Percentiles rank a stretch among this genome's conserved stretches.
Evolutionary conservation across 2,113 vertebrate species (phyloP).

Genomic region (Talpa occidentalis): DNA sequence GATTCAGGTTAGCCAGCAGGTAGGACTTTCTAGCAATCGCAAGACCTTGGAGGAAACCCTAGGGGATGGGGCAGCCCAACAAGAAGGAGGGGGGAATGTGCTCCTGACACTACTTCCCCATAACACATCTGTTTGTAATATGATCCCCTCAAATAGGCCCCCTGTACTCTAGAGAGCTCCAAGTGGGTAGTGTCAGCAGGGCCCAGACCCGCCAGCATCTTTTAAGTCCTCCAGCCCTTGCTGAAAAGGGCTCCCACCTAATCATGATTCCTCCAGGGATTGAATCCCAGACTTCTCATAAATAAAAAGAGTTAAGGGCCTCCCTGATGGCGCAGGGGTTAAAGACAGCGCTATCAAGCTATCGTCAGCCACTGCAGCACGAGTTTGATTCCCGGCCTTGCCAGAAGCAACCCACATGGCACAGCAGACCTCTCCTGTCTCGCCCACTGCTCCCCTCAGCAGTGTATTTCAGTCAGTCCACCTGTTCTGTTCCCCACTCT

Average conservation of each 20-base stretch:
- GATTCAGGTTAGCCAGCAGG: not conserved
- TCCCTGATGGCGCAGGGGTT: too few relatives aligned
- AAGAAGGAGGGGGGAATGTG: not conserved
- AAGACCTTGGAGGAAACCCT: not conserved
- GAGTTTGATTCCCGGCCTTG: too few relatives aligned
- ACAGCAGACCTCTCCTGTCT: too few relatives aligned
- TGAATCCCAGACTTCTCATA: not conserved
- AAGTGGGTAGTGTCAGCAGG: not conserved
- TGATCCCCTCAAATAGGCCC: fast-evolving
- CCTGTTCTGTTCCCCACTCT: too few relatives aligned
- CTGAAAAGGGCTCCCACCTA: not conserved
- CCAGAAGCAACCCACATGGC: too few relatives aligned
- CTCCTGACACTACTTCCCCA: not conserved
- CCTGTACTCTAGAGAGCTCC: not conserved
- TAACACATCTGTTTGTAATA: not conserved
- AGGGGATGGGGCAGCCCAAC: not conserved
- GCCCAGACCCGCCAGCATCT: not conserved
- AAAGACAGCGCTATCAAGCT: too few relatives aligned
- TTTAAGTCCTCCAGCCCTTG: not conserved
- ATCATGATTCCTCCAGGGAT: not conserved
- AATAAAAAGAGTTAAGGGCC: not conserved
- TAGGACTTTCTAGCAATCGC: not conserved
- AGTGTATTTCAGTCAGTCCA: too few relatives aligned
- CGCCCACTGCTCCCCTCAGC: too few relatives aligned
- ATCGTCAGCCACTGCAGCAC: too few relatives aligned